Evolutionary conservation across 2,113 vertebrate genomes (phyloP), one percentile per base, ranked within the genome.

Genomic region (Triplophysa siluroides): DNA sequence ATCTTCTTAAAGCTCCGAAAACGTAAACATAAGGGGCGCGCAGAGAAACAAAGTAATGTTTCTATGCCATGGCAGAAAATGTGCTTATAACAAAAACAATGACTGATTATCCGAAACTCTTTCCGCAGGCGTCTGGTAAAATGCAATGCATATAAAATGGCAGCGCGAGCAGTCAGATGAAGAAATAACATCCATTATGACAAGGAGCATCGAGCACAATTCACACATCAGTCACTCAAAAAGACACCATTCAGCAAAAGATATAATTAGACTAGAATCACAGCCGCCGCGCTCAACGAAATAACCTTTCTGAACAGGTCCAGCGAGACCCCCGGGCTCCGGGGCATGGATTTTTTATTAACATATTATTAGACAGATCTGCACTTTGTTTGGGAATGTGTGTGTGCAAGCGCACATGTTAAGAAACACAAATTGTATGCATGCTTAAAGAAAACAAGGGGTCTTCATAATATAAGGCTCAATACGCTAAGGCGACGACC

Each of bases 211-310:
- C 29, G 74, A 79, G 69, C 73, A 76, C 12, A 75, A 38, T 58
- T 41, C 78, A 64, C 63, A 64, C 72, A 60, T 76, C 65, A 65
- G n/a, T 67, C n/a, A 41, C 60, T 74, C 21, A 45, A 52, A 58
- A 80, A 80, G 26, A 79, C 12, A 0, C 43, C 12, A 61, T 64
- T 76, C 73, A 65, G 52, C 60, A 72, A 43, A 43, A 73, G 74
- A 56, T 38, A 61, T 73, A 78, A 81, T 83, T 80, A 83, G 33
- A 43, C 62, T 60, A 54, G 45, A 78, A 68, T 70, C 68, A 66
- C 67, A 65, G 65, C 18, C 7, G 73, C 38, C 54, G 38, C 23
- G 24, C 41, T 58, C 47, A 41, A 24, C 33, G 58, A 24, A 61
- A 76, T 56, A 56, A 73, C 78, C 68, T 83, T 78, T 75, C 23